Evolutionary conservation across 2,797 vertebrate species (phyloP), one percentile per base, ranked within the genome.

Genomic region (Sebastes oblongus): DNA sequence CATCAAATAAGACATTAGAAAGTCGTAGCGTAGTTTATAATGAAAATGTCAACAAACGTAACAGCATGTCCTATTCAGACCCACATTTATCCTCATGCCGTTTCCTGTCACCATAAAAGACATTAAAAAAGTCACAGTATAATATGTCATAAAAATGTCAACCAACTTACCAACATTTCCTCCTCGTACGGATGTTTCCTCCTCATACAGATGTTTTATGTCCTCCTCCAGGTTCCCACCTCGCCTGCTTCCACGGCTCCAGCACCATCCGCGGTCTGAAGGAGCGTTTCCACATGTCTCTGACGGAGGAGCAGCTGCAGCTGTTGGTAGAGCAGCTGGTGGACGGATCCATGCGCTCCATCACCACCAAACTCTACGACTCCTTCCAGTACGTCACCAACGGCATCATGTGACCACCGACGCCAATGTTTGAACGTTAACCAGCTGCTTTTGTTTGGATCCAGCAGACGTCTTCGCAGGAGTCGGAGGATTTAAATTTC

Each of bases 331-430:
- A 98, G 80, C 97, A 98, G 95, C 95, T 99, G 96, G 98, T 99
- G 80, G 97, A 98, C 0, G 97, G 97, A 10, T 98, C 97, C 87
- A 96, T 99, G 96, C 92, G 97, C 18, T 99, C 98, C 25, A 95
- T 99, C 93, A 99, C 98, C 94, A 99, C 98, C 91, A 97, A 97
- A 25, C 97, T 99, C 65, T 99, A 99, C 7, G 98, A 99, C 0
- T 97, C 97, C 86, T 99, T 98, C 95, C 98, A 99, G 96, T 99
- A 99, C 94, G 96, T 99, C 93, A 99, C 98, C 95, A 99, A 99
- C 0, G 98, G 98, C 94, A 99, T 99, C 96, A 99, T 98, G 98
- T 99, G 96, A 97, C 67, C 68, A 0, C 3, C 24, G 59, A 20
- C 8, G 14, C 25, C 12, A 5, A 46, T 18, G 42, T 24, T 55